A percentile compares a stretch with the other conserved stretches of the same genome.
These are phyloP conservation scores for Macrosoma leucophasiata DNA, from an alignment of 2,888 invertebrate species.

Conservation along the genomic window DNA sequence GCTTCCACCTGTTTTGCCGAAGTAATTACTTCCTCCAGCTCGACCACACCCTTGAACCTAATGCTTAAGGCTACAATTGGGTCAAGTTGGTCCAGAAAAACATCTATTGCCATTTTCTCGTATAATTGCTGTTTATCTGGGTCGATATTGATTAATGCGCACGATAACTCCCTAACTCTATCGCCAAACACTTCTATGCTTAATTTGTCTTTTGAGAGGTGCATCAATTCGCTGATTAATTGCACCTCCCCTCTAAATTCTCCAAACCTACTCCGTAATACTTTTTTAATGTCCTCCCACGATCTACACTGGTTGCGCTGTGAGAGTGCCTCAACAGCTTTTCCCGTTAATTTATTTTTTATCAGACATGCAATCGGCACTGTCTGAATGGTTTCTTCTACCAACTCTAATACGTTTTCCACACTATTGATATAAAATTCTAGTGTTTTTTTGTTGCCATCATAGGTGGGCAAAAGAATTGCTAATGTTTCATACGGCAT, in stretches of 20 bases:
- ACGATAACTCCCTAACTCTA: conserved; percentile 14
- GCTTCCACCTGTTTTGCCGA: conserved; percentile 27
- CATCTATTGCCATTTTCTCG: conserved; percentile 24
- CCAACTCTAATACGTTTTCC: conserved; percentile 23
- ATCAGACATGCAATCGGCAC: conserved; percentile 22
- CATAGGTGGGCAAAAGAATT: conserved; percentile 25
- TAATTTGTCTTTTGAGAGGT: conserved; percentile 11
- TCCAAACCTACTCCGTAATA: conserved; percentile 19
- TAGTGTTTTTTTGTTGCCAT: conserved; percentile 27
- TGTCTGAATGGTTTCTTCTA: conserved; percentile 17
- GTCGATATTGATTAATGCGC: conserved; percentile 2
- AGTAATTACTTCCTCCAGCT: conserved; percentile 24
- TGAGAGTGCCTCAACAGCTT: conserved; percentile 20
- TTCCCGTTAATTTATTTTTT: conserved; percentile 24
- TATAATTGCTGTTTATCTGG: conserved; percentile 14
- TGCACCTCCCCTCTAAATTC: conserved; percentile 24
- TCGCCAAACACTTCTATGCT: conserved; percentile 15
- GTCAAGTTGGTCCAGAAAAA: conserved; percentile 23
- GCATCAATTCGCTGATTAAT: conserved; percentile 22
- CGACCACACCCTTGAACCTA: conserved; percentile 15
- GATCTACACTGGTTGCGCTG: conserved; percentile 9
- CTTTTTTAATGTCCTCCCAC: conserved; percentile 21
- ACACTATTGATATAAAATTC: conserved; percentile 26
- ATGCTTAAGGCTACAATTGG: conserved; percentile 24
- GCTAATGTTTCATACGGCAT: conserved; percentile 2